These are phyloP conservation scores for Batillaria attramentaria DNA, from an alignment of 1,140 invertebrate genomes.

Conservation along the genomic window DNA sequence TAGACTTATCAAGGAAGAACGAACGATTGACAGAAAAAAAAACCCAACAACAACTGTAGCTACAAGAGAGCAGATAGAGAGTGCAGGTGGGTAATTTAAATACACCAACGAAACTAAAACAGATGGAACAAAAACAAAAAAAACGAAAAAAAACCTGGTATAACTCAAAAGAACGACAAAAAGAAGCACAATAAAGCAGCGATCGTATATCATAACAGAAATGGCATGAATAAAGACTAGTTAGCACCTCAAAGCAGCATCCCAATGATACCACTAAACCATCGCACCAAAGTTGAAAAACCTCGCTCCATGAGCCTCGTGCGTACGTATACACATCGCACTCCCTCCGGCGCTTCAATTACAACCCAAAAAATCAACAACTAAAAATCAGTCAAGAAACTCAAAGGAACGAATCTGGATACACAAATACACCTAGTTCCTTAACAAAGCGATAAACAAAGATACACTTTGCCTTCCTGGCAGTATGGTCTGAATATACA, in stretches of 20 bases:
- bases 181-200: neutral
- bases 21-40: neutral
- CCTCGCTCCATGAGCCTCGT: no score
- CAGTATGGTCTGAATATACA: no score
- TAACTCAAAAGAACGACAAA: neutral
- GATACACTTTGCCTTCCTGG: no score
- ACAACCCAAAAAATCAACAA: no score
- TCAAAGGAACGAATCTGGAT: no score
- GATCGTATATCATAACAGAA: neutral
- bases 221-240: neutral
- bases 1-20: neutral
- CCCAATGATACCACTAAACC: neutral
- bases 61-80: no score
- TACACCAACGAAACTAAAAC: neutral
- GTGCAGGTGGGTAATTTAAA: no score
- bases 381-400: no score
- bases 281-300: neutral
- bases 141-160: neutral
- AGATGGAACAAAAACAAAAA: neutral
- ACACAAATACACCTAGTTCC: no score
- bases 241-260: constrained; percentile 8
- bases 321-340: neutral
- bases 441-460: no score
- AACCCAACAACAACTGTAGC: neutral
- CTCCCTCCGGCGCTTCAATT: no score